Percentiles rank a stretch among this genome's conserved stretches.
Evolutionary conservation across 2,888 invertebrate species (phyloP).

Genomic region (Coremacera marginata): DNA sequence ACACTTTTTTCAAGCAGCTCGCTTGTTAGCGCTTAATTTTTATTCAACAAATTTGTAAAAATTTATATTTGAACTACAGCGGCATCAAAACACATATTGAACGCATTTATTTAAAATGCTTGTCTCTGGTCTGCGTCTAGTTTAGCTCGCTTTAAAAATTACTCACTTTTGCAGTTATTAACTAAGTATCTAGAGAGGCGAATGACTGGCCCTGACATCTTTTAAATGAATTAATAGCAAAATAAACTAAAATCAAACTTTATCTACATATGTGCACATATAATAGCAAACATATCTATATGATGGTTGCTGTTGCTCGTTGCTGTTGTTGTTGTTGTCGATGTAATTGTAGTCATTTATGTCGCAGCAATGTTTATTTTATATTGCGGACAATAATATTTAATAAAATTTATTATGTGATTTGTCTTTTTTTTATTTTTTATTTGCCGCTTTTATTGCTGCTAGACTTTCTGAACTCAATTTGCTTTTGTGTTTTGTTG

Average conservation of each 20-base stretch:
- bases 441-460: not conserved
- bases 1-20: no score
- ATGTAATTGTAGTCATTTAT: not conserved
- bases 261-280: not conserved
- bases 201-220: constrained; percentile 31
- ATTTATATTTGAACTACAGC: not conserved
- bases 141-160: not conserved
- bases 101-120: not conserved
- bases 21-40: no score
- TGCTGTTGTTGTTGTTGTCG: not conserved
- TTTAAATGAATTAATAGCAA: not conserved
- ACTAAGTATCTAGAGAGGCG: not conserved
- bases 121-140: not conserved
- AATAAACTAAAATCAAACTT: constrained; percentile 1
- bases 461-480: not conserved
- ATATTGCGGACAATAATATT: constrained; percentile 11
- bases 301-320: no score
- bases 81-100: not conserved
- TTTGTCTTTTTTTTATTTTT: no score
- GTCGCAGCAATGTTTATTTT: constrained; percentile 14
- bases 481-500: not conserved
- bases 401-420: constrained; percentile 11
- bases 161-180: not conserved
- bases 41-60: not conserved
- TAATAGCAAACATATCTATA: not conserved